Percentiles rank a stretch among this genome's conserved stretches.
These are phyloP conservation scores for Hydractinia echinata DNA, from an alignment of 30 jellyfish, hydroid and myxozoan species.

Conservation along the genomic window DNA sequence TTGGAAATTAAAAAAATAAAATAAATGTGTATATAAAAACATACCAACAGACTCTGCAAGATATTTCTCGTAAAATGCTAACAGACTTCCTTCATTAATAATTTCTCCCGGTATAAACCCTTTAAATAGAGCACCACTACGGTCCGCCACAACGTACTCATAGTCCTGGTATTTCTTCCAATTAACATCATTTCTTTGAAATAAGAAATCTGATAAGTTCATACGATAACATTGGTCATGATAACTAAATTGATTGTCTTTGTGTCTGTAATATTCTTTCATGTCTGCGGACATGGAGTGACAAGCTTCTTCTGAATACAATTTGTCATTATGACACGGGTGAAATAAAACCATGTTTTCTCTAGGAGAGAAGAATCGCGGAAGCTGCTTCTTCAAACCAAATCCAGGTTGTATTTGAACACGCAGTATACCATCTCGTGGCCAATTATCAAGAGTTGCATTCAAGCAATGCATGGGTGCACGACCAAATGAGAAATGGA, in stretches of 20 bases:
- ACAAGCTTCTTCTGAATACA: background rate
- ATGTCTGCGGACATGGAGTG: background rate
- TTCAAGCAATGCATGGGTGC: conserved; percentile 74
- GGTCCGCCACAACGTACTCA: conserved; percentile 6
- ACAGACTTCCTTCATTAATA: conserved; percentile 6
- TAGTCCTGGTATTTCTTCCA: conserved; percentile 18
- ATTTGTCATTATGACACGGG: conserved; percentile 19
- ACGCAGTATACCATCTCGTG: conserved; percentile 81
- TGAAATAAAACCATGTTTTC: conserved; percentile 16
- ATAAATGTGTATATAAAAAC: background rate
- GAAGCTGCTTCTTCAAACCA: background rate
- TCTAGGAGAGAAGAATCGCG: conserved; percentile 5
- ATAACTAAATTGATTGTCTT: background rate
- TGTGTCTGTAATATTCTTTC: background rate
- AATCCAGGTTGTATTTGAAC: conserved; percentile 49
- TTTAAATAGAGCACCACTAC: background rate
- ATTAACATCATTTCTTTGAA: too few relatives aligned
- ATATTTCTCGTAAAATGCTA: background rate
- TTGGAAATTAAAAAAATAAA: background rate
- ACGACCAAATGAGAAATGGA: conserved; percentile 71
- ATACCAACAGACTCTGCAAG: conserved; percentile 9
- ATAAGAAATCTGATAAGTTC: conserved; percentile 28
- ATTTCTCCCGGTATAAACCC: conserved; percentile 18
- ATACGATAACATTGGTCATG: conserved; percentile 14
- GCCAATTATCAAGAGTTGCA: conserved; percentile 54